Percentiles rank a stretch among this genome's conserved stretches.
Evolutionary conservation across 2,888 invertebrate species (phyloP).

Genomic region (Euproctis similis): DNA sequence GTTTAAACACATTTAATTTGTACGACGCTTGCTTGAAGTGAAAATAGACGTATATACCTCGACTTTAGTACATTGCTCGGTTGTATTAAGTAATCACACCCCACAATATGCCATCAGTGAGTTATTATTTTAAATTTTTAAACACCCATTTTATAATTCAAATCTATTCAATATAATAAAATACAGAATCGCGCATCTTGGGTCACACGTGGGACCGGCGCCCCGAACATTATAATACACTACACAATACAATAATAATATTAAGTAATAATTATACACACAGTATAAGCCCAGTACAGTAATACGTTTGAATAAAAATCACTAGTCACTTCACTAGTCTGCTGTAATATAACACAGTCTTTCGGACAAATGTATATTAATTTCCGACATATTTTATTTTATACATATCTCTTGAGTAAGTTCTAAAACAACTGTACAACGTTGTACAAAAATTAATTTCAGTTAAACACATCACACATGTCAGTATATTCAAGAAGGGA

Average conservation of each 20-base stretch:
- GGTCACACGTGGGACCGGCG: slow-evolving; percentile 4
- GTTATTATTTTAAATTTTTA: too few relatives aligned
- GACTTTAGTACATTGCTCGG: too few relatives aligned
- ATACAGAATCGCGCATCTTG: slow-evolving; percentile 4
- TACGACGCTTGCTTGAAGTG: too few relatives aligned
- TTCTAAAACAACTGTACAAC: slow-evolving; percentile 20
- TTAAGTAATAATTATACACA: slow-evolving; percentile 3
- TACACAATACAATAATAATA: slow-evolving; percentile 5
- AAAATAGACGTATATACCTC: too few relatives aligned
- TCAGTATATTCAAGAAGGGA: too few relatives aligned
- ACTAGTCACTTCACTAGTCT: slow-evolving; percentile 2
- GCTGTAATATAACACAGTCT: slow-evolving; percentile 9
- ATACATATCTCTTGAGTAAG: slow-evolving; percentile 4
- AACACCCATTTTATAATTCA: too few relatives aligned
- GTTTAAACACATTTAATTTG: too few relatives aligned
- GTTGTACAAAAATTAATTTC: slow-evolving; percentile 13
- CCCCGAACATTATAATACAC: slow-evolving; percentile 6
- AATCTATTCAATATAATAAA: too few relatives aligned
- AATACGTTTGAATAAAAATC: slow-evolving; percentile 5
- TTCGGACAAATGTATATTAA: slow-evolving; percentile 8
- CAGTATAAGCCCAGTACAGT: slow-evolving; percentile 2
- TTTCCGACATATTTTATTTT: slow-evolving; percentile 6
- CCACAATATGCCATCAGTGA: too few relatives aligned
- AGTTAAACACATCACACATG: slow-evolving; percentile 3
- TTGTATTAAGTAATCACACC: too few relatives aligned